A percentile compares a stretch with the other conserved stretches of the same genome.
phyloP scores from a whole-genome alignment of 1,140 invertebrate genomes.

The Zaprionus africanus region DNA sequence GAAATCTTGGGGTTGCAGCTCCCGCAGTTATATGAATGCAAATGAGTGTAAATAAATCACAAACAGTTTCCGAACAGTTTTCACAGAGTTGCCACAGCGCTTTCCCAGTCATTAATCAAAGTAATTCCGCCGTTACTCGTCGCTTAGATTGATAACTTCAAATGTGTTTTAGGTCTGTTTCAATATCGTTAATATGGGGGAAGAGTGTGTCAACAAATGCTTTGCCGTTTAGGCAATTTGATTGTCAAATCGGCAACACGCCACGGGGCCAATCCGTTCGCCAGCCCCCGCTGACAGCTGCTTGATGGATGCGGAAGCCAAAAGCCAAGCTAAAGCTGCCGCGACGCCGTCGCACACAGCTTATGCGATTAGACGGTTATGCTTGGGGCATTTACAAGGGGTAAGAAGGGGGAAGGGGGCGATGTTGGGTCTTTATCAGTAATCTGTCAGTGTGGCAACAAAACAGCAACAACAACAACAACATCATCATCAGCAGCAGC shows the following conservation, averaged over 20 bases:
- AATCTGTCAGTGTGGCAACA: slow-evolving; percentile 73
- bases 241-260: slow-evolving; percentile 40
- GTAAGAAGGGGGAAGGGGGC: slow-evolving; percentile 4
- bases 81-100: not conserved
- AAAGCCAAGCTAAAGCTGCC: slow-evolving; percentile 44
- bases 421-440: slow-evolving; percentile 57
- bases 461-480: slow-evolving; percentile 42
- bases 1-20: not conserved
- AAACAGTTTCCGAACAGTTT: no score
- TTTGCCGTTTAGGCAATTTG: slow-evolving; percentile 58
- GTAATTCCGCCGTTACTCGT: slow-evolving; percentile 10
- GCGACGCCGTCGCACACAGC: slow-evolving; percentile 55
- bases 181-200: slow-evolving; percentile 3
- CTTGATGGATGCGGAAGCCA: slow-evolving; percentile 67
- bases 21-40: not conserved
- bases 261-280: slow-evolving; percentile 53
- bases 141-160: slow-evolving; percentile 33
- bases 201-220: slow-evolving; percentile 45
- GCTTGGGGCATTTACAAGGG: slow-evolving; percentile 7
- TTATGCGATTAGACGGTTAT: slow-evolving; percentile 55
- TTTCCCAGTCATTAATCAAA: slow-evolving; percentile 31
- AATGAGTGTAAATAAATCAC: slow-evolving; percentile 1
- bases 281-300: slow-evolving; percentile 61
- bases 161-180: slow-evolving; percentile 10
- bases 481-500: slow-evolving; percentile 51